phyloP scores from a whole-genome alignment of 35 echinoderm and acorn worm species.

The Amphiura filiformis region DNA sequence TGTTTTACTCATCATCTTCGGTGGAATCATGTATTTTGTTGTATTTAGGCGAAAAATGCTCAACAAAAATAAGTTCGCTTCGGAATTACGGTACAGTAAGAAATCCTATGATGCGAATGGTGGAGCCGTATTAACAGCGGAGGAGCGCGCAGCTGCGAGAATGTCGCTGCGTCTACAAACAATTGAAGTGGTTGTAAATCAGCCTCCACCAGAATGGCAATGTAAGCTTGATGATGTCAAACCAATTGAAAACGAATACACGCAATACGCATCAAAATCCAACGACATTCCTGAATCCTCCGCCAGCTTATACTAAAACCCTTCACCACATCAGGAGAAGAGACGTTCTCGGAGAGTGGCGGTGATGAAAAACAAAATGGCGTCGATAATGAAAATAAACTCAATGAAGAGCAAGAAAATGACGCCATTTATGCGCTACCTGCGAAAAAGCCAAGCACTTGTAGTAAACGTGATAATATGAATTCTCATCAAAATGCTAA shows the following conservation, averaged over 20 bases:
- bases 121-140: background rate
- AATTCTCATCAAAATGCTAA: background rate
- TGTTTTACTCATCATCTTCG: background rate
- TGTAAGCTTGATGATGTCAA: background rate
- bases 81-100: background rate
- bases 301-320: background rate
- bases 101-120: background rate
- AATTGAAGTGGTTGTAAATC: slow-evolving; percentile 33
- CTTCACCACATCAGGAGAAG: too few relatives aligned
- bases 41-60: background rate
- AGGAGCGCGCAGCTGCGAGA: background rate
- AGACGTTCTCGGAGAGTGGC: background rate
- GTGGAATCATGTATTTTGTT: background rate
- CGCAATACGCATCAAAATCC: background rate
- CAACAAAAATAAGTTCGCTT: background rate
- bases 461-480: background rate
- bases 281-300: background rate
- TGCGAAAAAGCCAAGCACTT: background rate
- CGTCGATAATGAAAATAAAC: background rate
- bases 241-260: background rate
- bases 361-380: background rate
- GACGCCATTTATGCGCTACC: background rate
- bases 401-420: background rate
- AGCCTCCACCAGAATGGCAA: slow-evolving; percentile 30
- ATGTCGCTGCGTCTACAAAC: slow-evolving; percentile 16